phyloP scores from a whole-genome alignment of 2,113 vertebrate species.

The Ictalurus furcatus region DNA sequence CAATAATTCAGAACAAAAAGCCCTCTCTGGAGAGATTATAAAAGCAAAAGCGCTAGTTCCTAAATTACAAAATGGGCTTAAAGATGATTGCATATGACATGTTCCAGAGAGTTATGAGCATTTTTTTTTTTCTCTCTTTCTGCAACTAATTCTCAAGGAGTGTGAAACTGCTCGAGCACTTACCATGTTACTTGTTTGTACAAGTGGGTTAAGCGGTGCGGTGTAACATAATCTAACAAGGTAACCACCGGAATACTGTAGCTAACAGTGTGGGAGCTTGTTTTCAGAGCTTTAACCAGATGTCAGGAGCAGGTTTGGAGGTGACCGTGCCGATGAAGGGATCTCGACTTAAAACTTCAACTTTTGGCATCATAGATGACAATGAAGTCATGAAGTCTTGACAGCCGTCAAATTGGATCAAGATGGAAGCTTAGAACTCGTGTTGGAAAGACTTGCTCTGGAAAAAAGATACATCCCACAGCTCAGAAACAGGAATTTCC shows the following conservation, averaged over 20 bases:
- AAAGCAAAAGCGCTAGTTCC: slow-evolving; percentile 50
- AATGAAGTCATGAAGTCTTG: slow-evolving; percentile 46
- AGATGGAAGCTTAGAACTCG: slow-evolving; percentile 22
- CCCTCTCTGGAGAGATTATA: slow-evolving; percentile 51
- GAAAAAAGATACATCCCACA: slow-evolving; percentile 11
- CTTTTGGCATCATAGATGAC: slow-evolving; percentile 35
- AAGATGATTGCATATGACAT: slow-evolving; percentile 48
- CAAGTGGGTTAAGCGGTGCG: slow-evolving; percentile 42
- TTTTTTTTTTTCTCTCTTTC: slow-evolving; percentile 29
- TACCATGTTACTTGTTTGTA: slow-evolving; percentile 47
- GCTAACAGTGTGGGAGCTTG: slow-evolving; percentile 1
- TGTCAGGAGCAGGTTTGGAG: background rate
- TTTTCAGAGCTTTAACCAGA: slow-evolving; percentile 22
- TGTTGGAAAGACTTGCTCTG: background rate
- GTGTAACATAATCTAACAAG: background rate
- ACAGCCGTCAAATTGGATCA: slow-evolving; percentile 37
- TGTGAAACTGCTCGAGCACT: slow-evolving; percentile 33
- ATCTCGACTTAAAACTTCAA: slow-evolving; percentile 42
- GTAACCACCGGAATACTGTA: slow-evolving; percentile 6
- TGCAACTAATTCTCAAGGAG: slow-evolving; percentile 49
- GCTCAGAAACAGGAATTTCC: background rate
- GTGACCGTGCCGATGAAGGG: background rate
- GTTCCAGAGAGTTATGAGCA: slow-evolving; percentile 41
- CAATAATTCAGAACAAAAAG: slow-evolving; percentile 54
- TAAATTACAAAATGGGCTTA: slow-evolving; percentile 56